Percentiles rank a stretch among this genome's conserved stretches.
phyloP scores from a whole-genome alignment of 1,140 invertebrate genomes.

The Drosophila serrata region DNA sequence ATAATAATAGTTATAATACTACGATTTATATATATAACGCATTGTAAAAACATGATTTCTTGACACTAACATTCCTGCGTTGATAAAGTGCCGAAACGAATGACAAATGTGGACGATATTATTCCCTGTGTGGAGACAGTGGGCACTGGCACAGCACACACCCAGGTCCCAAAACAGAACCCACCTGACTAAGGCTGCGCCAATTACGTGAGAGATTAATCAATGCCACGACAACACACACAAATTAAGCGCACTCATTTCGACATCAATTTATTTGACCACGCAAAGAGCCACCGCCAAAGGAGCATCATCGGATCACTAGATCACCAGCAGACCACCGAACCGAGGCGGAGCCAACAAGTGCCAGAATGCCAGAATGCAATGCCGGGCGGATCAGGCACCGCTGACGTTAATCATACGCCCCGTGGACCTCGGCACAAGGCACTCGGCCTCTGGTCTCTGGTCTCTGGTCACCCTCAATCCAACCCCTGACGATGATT shows the following conservation, averaged over 20 bases:
- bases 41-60: not conserved
- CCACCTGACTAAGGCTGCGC: conserved; percentile 49
- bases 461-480: conserved; percentile 30
- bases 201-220: conserved; percentile 79
- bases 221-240: conserved; percentile 78
- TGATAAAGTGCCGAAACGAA: not conserved
- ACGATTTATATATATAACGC: not conserved
- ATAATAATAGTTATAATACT: not conserved
- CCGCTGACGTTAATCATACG: conserved; percentile 78
- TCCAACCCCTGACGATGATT: conserved; percentile 23
- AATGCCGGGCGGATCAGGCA: conserved; percentile 17
- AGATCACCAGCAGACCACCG: conserved; percentile 12
- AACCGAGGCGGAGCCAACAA: conserved; percentile 63
- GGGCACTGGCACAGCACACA: not conserved
- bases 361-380: conserved; percentile 60
- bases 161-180: not conserved
- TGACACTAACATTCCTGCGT: not conserved
- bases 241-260: conserved; percentile 73
- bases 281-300: conserved; percentile 28
- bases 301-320: conserved; percentile 17
- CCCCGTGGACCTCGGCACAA: conserved; percentile 57
- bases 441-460: conserved; percentile 5
- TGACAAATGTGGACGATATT: too few species aligned
- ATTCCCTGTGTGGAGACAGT: conserved; percentile 8
- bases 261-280: conserved; percentile 78